phyloP scores from a whole-genome alignment of 2,888 invertebrate species.

The Leptinotarsa rubiginosa region DNA sequence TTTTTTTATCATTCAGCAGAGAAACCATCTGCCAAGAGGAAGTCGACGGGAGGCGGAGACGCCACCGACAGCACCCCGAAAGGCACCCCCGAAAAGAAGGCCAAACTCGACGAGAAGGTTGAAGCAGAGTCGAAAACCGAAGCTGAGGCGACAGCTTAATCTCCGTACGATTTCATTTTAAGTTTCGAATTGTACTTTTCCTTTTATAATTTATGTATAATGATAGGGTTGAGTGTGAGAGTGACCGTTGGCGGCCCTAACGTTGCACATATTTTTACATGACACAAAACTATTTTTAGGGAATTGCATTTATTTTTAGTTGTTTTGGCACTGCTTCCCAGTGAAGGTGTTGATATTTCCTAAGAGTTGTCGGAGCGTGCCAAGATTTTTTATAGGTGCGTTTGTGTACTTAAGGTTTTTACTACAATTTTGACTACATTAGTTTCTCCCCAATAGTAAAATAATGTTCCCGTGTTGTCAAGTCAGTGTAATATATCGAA shows the following conservation, averaged over 20 bases:
- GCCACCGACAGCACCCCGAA: conserved; percentile 69
- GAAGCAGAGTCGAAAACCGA: conserved; percentile 70
- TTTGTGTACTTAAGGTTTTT: conserved; percentile 60
- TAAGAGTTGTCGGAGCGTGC: conserved; percentile 49
- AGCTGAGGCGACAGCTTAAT: conserved; percentile 72
- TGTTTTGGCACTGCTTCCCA: conserved; percentile 48
- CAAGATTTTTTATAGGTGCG: conserved; percentile 56
- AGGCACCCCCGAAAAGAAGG: conserved; percentile 79
- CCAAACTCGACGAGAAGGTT: conserved; percentile 73
- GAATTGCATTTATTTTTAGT: conserved; percentile 59
- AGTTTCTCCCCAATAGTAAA: conserved; percentile 45
- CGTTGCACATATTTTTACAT: conserved; percentile 53
- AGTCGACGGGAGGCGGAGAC: conserved; percentile 70
- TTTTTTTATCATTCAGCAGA: conserved; percentile 55
- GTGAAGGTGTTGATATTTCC: conserved; percentile 52
- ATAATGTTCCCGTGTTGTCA: conserved; percentile 47
- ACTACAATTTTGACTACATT: conserved; percentile 44
- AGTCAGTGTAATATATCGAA: conserved; percentile 37
- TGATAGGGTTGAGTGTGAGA: conserved; percentile 53
- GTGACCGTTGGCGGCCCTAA: conserved; percentile 50
- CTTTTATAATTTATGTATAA: conserved; percentile 52
- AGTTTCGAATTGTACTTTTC: conserved; percentile 48
- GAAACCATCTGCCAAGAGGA: conserved; percentile 70
- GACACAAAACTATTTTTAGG: conserved; percentile 55
- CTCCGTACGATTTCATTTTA: conserved; percentile 32